Evolutionary conservation across 2,113 vertebrate genomes (phyloP), one percentile per base, ranked within the genome.

Genomic region (Scolopax mira): DNA sequence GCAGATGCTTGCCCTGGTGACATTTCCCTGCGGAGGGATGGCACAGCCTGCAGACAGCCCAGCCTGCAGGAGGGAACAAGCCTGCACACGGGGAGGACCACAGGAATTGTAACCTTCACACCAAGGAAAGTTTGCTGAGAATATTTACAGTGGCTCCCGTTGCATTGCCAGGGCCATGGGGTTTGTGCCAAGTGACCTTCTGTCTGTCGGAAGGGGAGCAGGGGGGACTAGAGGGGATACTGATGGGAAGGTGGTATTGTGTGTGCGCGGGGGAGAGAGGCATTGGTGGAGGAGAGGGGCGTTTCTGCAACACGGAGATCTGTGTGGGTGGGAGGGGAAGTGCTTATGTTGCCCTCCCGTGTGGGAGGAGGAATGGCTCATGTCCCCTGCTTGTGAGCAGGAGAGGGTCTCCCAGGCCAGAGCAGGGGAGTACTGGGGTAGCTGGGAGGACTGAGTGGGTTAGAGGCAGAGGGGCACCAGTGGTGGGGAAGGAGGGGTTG

Each of bases 81-180:
- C 33, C 42, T 4, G 2, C 11, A 18, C 0, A 0, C 15, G 16
- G 22, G 27, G 18, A 16, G 17, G 4, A 3, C 35, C 1, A 0
- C 28, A 9, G 79, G 17, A 55, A 10, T 0, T 6, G 15, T 22
- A 55, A 7, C 39, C 77, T 75, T 2, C 35, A 12, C 21, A n/a
- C 5, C 62, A 6, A 6, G 66, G 41, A 6, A 84, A 8, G 25
- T 67, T 17, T n/a, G 13, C 21, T 16, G 75, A 48, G 44, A 80
- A 37, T 23, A 42, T 51, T 60, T 19, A 3, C 1, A 24, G 42
- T 11, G 65, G 22, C 22, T 94, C 16, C 48, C 1, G 0, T 65
- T 39, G 14, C 11, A 8, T 13, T 18, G 30, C 23, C n/a, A 9
- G 51, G 37, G 13, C 9, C 3, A 13, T 11, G 54, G 42, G 18